These are phyloP conservation scores for Rhopilema esculentum DNA, from an alignment of 30 jellyfish, hydroid and myxozoan genomes.

Conservation along the genomic window DNA sequence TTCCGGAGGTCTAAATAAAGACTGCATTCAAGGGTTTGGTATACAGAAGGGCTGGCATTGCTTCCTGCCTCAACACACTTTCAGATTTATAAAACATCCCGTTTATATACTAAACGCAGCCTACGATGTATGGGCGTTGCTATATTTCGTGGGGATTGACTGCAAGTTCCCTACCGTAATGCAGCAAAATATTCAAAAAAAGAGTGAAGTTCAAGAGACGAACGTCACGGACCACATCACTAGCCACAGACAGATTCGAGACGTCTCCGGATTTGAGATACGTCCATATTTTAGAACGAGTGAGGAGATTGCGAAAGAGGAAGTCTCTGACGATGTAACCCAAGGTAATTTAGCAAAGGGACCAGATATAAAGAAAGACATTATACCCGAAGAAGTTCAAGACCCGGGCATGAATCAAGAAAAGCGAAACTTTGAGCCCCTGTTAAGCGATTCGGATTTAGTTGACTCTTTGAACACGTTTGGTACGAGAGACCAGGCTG, in stretches of 20 bases:
- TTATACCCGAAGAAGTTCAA: constrained; percentile 15
- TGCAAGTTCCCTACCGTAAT: constrained; percentile 92
- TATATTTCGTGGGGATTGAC: constrained; percentile 91
- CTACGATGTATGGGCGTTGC: constrained; percentile 99
- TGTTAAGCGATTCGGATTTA: constrained; percentile 36
- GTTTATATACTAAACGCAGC: constrained; percentile 93
- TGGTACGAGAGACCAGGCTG: constrained; percentile 6
- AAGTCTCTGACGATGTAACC: constrained; percentile 6
- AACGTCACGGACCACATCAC: not conserved
- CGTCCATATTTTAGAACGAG: constrained; percentile 83
- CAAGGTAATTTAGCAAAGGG: not conserved
- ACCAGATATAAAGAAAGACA: constrained; percentile 8
- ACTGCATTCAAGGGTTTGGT: constrained; percentile 85
- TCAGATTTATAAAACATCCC: constrained; percentile 90
- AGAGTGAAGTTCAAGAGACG: constrained; percentile 8
- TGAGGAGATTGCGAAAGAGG: constrained; percentile 3
- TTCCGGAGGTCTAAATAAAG: constrained; percentile 85
- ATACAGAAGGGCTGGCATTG: constrained; percentile 90
- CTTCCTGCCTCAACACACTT: constrained; percentile 89
- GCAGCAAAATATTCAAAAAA: constrained; percentile 33
- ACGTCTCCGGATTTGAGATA: constrained; percentile 96
- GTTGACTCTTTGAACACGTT: constrained; percentile 19
- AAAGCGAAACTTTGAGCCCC: constrained; percentile 68
- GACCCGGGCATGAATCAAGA: constrained; percentile 37
- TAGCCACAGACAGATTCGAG: constrained; percentile 53